Conservation (phyloP, 2,113 vertebrate species). For the Thalassarche chlororhynchos region DNA sequence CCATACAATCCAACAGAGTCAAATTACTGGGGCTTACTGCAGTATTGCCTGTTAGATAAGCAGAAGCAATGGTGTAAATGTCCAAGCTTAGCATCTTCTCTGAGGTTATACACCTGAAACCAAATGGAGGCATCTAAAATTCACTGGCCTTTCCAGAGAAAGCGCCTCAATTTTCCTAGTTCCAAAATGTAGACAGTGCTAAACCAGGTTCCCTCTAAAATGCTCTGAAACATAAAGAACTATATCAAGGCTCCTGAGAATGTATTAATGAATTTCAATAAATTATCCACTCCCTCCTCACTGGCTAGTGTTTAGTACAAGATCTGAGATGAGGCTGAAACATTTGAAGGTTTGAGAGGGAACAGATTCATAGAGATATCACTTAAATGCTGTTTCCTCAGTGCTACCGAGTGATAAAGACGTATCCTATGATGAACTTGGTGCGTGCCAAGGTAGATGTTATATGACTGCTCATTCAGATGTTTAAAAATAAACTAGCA, state of each 20-base stretch:
- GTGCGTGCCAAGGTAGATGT: background rate
- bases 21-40: background rate
- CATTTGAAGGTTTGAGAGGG: background rate
- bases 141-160: background rate
- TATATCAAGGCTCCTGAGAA: background rate
- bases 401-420: background rate
- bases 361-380: background rate
- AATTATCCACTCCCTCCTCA: background rate
- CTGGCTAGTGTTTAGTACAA: background rate
- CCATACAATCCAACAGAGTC: background rate
- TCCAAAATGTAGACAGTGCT: background rate
- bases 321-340: background rate
- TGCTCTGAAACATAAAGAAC: background rate
- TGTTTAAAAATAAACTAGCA: slow-evolving; percentile 9
- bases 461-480: background rate
- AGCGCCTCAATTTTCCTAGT: background rate
- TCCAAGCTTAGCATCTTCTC: background rate
- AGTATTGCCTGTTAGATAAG: background rate
- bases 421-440: background rate
- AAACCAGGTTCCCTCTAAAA: background rate
- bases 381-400: background rate
- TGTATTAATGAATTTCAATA: background rate
- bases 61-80: background rate
- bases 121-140: background rate
- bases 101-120: background rate